These are phyloP conservation scores for Trisateles emortualis DNA, from an alignment of 2,888 invertebrate species.

Conservation along the genomic window DNA sequence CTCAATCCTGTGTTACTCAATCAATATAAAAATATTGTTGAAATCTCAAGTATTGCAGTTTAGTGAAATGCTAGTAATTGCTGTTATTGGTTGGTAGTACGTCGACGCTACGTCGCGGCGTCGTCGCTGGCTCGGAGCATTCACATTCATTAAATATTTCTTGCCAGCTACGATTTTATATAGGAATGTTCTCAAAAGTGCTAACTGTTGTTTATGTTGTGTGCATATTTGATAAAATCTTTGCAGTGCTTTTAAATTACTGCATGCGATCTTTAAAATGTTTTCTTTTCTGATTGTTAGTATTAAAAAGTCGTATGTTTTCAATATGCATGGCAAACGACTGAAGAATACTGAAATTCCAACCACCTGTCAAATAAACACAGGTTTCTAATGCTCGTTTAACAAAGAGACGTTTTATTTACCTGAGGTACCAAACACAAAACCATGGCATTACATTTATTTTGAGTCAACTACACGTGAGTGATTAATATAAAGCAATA, in stretches of 20 bases:
- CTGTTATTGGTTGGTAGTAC: slow-evolving; percentile 3
- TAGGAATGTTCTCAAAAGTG: slow-evolving; percentile 16
- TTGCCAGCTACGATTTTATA: slow-evolving; percentile 5
- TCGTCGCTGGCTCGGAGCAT: slow-evolving; percentile 1
- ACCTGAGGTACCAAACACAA: too few species aligned
- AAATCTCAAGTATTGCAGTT: not conserved
- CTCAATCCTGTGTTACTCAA: too few species aligned
- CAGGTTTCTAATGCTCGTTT: too few species aligned
- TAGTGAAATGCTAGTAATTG: slow-evolving; percentile 1
- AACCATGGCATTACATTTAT: too few species aligned
- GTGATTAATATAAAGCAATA: too few species aligned
- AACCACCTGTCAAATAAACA: too few species aligned
- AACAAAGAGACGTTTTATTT: too few species aligned
- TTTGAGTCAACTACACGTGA: too few species aligned
- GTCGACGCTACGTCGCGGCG: too few species aligned
- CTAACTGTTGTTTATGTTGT: slow-evolving; percentile 29
- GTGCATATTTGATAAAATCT: slow-evolving; percentile 21
- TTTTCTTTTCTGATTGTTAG: slow-evolving; percentile 16
- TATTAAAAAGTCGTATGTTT: too few species aligned
- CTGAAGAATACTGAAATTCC: too few species aligned
- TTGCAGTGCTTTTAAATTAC: slow-evolving; percentile 34
- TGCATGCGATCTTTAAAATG: slow-evolving; percentile 13
- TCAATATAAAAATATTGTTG: not conserved
- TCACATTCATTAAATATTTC: slow-evolving; percentile 18
- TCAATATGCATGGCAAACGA: too few species aligned